Evolutionary conservation across 2,797 vertebrate genomes (phyloP).

Genomic region (Cyprinodon diabolis): DNA sequence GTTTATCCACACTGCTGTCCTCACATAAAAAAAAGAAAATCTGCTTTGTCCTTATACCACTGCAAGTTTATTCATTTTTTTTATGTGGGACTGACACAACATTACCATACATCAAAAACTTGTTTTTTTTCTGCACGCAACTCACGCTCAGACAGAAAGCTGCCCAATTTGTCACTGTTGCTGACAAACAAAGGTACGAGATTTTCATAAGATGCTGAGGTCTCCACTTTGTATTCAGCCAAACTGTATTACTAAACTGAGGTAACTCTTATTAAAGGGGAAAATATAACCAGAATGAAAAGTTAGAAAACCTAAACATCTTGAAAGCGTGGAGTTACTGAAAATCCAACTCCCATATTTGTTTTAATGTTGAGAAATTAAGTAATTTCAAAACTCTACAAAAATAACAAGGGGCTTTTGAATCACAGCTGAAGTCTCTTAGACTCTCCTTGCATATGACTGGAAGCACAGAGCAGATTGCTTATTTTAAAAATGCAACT

Average conservation of each 20-base stretch:
- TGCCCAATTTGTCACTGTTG: conserved; percentile 52
- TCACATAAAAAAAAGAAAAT: conserved; percentile 7
- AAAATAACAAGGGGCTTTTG: background rate
- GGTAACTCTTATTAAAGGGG: conserved; percentile 41
- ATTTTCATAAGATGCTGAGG: conserved; percentile 24
- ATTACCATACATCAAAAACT: conserved; percentile 19
- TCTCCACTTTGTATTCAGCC: background rate
- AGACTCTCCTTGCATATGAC: background rate
- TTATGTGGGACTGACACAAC: conserved; percentile 18
- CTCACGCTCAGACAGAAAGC: conserved; percentile 30
- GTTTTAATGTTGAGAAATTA: background rate
- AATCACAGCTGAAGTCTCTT: background rate
- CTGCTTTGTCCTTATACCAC: conserved; percentile 20
- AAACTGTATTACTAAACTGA: no score
- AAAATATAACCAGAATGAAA: background rate
- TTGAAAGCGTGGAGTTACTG: background rate
- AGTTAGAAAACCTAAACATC: background rate
- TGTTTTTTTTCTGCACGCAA: conserved; percentile 17
- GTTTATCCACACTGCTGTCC: conserved; percentile 12
- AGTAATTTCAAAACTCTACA: background rate
- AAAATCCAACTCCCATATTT: background rate
- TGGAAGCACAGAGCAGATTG: background rate
- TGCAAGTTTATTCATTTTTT: conserved; percentile 17
- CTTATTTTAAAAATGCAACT: background rate
- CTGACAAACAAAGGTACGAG: conserved; percentile 22